Percentiles rank a stretch among this genome's conserved stretches.
Conservation (phyloP, 2,888 invertebrate species). For the Lasioglossum zephyrum region DNA sequence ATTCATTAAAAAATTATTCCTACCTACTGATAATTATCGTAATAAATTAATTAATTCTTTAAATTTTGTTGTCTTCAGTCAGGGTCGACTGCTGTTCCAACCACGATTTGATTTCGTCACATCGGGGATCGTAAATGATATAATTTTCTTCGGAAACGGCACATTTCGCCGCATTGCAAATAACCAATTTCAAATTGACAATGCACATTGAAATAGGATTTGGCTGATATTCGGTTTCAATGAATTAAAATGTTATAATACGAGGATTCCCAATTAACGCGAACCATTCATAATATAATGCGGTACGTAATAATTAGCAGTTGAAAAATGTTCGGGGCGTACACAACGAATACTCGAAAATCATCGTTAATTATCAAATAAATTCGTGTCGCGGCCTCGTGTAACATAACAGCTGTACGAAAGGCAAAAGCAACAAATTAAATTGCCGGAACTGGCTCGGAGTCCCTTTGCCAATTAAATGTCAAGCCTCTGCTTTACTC, state of each 20-base stretch:
- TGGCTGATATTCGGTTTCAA: background rate
- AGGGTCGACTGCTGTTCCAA: too few species aligned
- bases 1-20: too few species aligned
- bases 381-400: background rate
- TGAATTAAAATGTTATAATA: background rate
- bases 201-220: background rate
- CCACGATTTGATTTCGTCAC: too few species aligned
- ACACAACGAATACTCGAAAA: background rate
- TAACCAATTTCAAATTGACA: background rate
- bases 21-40: too few species aligned
- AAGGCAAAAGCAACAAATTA: background rate
- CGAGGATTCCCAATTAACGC: background rate
- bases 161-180: background rate
- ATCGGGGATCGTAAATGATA: too few species aligned
- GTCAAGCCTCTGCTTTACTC: background rate
- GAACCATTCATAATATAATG: background rate
- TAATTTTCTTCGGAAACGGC: background rate
- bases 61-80: too few species aligned
- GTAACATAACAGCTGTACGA: background rate
- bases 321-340: background rate
- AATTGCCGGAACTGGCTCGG: background rate
- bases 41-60: too few species aligned
- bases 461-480: constrained; percentile 5
- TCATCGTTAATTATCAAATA: background rate
- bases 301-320: background rate